Percentiles rank a stretch among this genome's conserved stretches.
These are phyloP conservation scores for Helicoverpa armigera DNA, from an alignment of 1,140 invertebrate genomes.

Conservation along the genomic window DNA sequence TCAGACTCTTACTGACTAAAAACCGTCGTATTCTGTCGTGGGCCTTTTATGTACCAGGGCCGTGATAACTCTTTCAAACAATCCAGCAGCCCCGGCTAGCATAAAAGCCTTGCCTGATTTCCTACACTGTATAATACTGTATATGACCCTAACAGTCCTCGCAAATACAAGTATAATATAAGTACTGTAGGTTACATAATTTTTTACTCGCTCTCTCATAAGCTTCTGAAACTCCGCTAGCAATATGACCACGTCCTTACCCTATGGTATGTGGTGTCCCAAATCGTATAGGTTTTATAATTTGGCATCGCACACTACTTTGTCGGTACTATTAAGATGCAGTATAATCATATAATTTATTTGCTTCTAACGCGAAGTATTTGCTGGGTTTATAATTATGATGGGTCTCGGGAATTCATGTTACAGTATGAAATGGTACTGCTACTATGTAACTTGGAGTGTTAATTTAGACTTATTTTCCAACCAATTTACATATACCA, in stretches of 20 bases:
- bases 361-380: background rate
- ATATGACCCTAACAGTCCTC: too few species aligned
- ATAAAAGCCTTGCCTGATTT: too few species aligned
- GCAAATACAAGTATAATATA: too few species aligned
- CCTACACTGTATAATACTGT: too few species aligned
- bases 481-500: too few species aligned
- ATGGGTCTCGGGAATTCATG: slow-evolving; percentile 3
- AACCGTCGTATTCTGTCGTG: too few species aligned
- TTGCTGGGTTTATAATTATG: slow-evolving; percentile 16
- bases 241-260: background rate
- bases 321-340: slow-evolving; percentile 23
- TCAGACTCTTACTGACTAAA: too few species aligned
- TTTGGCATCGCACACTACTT: slow-evolving; percentile 33
- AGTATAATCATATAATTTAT: slow-evolving; percentile 35
- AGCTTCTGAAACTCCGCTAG: background rate
- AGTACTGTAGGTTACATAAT: too few species aligned
- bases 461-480: background rate
- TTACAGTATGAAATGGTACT: background rate
- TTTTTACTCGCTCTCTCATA: background rate
- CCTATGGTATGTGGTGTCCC: slow-evolving; percentile 22
- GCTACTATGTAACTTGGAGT: background rate
- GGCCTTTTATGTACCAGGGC: too few species aligned
- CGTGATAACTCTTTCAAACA: too few species aligned
- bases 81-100: too few species aligned
- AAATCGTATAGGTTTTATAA: slow-evolving; percentile 33